Conservation (phyloP, 2,797 vertebrate species). For the Notamacropus eugenii region DNA sequence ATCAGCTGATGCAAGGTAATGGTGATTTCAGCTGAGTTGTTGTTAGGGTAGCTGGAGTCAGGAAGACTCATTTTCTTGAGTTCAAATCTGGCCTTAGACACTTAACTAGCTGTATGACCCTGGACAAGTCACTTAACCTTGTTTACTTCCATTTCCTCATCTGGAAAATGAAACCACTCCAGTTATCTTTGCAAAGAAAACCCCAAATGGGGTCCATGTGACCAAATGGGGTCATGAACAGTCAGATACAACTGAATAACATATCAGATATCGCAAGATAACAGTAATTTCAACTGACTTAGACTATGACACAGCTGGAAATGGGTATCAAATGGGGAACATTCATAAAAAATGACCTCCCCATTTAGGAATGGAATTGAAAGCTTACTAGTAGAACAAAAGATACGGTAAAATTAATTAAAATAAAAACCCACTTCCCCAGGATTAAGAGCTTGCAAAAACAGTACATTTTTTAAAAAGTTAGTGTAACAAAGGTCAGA, state of each 20-base stretch:
- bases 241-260: background rate
- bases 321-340: background rate
- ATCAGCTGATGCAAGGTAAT: background rate
- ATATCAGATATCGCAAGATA: background rate
- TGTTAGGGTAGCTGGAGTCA: background rate
- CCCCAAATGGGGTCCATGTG: background rate
- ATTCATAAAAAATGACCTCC: background rate
- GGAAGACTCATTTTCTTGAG: background rate
- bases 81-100: background rate
- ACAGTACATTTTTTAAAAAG: background rate
- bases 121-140: background rate
- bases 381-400: background rate
- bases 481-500: background rate
- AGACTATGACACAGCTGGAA: background rate
- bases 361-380: background rate
- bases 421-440: background rate
- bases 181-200: background rate
- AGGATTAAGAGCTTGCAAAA: background rate
- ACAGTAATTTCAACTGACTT: background rate
- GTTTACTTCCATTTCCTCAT: background rate
- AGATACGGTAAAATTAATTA: background rate
- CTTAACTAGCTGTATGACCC: background rate
- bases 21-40: background rate
- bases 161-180: background rate
- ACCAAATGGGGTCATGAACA: too few relatives aligned